phyloP scores from a whole-genome alignment of 2,888 invertebrate genomes.

The Drosophila hawaiiensis region DNA sequence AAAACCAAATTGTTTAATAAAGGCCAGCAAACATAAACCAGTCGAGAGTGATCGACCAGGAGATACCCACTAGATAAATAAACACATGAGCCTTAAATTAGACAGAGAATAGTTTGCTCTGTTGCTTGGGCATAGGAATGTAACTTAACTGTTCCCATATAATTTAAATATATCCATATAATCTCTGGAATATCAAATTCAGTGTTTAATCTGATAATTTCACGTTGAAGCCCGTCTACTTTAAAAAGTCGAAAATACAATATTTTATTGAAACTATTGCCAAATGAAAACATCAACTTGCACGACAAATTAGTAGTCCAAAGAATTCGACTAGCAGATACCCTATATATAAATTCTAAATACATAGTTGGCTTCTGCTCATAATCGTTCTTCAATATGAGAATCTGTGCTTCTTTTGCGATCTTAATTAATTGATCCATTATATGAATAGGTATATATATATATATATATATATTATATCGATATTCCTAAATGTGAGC shows the following conservation, averaged over 20 bases:
- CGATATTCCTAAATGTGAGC: background rate
- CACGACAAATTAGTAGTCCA: background rate
- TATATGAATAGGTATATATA: background rate
- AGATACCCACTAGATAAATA: background rate
- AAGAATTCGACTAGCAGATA: background rate
- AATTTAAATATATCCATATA: background rate
- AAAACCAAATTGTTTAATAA: slow-evolving; percentile 32
- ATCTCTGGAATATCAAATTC: background rate
- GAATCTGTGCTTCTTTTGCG: background rate
- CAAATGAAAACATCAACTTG: background rate
- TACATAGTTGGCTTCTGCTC: background rate
- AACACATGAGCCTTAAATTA: background rate
- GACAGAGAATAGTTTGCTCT: background rate
- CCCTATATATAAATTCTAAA: background rate
- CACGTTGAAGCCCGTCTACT: background rate
- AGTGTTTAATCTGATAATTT: background rate
- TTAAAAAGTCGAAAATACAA: background rate
- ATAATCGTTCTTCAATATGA: background rate
- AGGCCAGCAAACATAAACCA: accelerated
- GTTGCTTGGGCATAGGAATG: background rate
- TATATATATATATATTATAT: background rate
- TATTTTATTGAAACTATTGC: background rate
- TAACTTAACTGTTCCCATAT: background rate
- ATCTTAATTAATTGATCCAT: background rate
- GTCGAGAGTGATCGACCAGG: background rate